Percentiles rank a stretch among this genome's conserved stretches.
These are phyloP conservation scores for Formica aserva DNA, from an alignment of 2,888 invertebrate genomes.

Conservation along the genomic window DNA sequence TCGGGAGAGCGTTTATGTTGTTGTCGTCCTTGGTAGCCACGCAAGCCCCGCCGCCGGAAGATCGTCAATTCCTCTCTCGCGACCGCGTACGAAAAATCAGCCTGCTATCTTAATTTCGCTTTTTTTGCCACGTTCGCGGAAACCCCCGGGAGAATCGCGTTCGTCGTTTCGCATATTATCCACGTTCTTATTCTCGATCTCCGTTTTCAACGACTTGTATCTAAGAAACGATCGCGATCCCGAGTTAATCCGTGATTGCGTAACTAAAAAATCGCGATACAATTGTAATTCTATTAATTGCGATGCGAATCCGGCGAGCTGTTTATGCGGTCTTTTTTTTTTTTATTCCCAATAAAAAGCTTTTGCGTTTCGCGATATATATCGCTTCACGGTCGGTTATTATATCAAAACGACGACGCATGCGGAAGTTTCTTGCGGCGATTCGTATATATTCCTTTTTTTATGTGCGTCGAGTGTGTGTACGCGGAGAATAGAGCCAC, in stretches of 20 bases:
- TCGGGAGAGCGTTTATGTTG: slow-evolving; percentile 78
- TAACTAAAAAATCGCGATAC: neutral
- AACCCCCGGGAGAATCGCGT: neutral
- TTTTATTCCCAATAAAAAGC: neutral
- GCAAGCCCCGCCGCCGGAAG: slow-evolving; percentile 66
- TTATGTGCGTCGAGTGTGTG: slow-evolving; percentile 27
- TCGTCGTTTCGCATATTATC: too few species aligned
- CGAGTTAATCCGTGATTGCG: neutral
- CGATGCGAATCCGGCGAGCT: neutral
- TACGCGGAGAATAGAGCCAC: slow-evolving; percentile 56
- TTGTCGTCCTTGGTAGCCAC: slow-evolving; percentile 78
- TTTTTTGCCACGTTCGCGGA: slow-evolving; percentile 31
- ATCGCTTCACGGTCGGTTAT: neutral
- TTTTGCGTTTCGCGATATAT: neutral
- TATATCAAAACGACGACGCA: slow-evolving; percentile 9
- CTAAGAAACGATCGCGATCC: neutral
- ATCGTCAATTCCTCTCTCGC: slow-evolving; percentile 59
- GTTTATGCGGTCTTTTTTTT: neutral
- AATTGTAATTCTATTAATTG: neutral
- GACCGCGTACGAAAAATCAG: slow-evolving; percentile 28
- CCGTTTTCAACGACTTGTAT: neutral
- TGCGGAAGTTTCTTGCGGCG: slow-evolving; percentile 63
- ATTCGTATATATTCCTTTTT: slow-evolving; percentile 48
- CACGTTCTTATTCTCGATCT: neutral
- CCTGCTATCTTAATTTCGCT: slow-evolving; percentile 33